Conservation (phyloP, 1,140 invertebrate genomes). For the Drosophila cardini region DNA sequence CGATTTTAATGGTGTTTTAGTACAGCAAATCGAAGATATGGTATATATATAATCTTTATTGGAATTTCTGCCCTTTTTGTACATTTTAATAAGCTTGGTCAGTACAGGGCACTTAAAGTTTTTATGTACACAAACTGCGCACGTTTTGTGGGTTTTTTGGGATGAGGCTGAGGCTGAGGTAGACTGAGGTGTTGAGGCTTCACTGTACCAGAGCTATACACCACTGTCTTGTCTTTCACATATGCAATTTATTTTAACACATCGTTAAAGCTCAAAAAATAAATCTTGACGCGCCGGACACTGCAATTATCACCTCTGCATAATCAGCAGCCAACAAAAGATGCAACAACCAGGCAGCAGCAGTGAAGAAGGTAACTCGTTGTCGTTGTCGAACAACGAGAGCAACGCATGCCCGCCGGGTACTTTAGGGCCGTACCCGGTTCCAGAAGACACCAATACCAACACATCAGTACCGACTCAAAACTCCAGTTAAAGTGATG, state of each 20-base stretch:
- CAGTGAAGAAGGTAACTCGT: slow-evolving; percentile 39
- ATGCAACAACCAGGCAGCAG: slow-evolving; percentile 31
- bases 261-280: slow-evolving; percentile 82
- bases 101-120: slow-evolving; percentile 53
- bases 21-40: slow-evolving; percentile 27
- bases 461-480: neutral
- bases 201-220: neutral
- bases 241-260: slow-evolving; percentile 84
- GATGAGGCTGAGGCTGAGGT: slow-evolving; percentile 9
- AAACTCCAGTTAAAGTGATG: neutral
- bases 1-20: slow-evolving; percentile 55
- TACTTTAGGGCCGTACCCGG: slow-evolving; percentile 32
- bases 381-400: slow-evolving; percentile 68
- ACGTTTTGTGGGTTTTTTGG: slow-evolving; percentile 77
- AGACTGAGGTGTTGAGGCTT: slow-evolving; percentile 7
- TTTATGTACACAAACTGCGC: slow-evolving; percentile 75
- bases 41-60: slow-evolving; percentile 61
- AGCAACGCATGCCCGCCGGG: slow-evolving; percentile 74
- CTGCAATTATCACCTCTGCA: slow-evolving; percentile 83
- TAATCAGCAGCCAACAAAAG: slow-evolving; percentile 58
- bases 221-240: slow-evolving; percentile 32
- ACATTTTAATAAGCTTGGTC: slow-evolving; percentile 76
- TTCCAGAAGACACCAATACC: slow-evolving; percentile 12
- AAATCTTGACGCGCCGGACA: slow-evolving; percentile 82
- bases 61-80: slow-evolving; percentile 12